These are phyloP conservation scores for Antigone vipio DNA, from an alignment of 2,113 vertebrate species.

Conservation along the genomic window DNA sequence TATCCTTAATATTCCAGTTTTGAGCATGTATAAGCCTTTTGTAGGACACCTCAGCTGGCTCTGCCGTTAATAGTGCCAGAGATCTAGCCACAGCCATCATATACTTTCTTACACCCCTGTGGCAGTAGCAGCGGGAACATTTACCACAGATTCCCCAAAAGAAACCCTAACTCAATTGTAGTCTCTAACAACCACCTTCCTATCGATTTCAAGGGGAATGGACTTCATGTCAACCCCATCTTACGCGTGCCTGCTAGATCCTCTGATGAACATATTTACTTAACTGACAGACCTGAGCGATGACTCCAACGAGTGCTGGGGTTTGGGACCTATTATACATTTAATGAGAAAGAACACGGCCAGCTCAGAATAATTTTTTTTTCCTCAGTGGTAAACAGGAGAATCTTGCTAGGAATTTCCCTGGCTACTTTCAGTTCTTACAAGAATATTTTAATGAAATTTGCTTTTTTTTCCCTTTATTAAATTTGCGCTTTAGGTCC, in stretches of 20 bases:
- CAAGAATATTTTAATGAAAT: not conserved
- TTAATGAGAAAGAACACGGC: not conserved
- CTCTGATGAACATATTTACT: conserved; percentile 8
- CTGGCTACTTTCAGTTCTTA: not conserved
- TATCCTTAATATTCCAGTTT: not conserved
- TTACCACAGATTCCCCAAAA: not conserved
- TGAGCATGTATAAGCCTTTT: not conserved
- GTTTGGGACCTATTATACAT: not conserved
- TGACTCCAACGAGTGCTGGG: not conserved
- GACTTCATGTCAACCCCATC: not conserved
- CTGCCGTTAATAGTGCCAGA: not conserved
- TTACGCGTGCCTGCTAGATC: not conserved
- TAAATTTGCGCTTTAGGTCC: not conserved
- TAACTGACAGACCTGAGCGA: not conserved
- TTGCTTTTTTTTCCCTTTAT: not conserved
- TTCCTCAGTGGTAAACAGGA: not conserved
- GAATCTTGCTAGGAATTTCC: not conserved
- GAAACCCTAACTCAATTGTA: not conserved
- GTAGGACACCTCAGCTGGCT: not conserved
- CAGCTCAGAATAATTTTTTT: not conserved
- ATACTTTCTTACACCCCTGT: not conserved
- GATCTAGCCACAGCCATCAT: fast-evolving
- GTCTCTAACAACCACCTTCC: not conserved
- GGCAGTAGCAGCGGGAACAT: not conserved
- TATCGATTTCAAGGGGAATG: not conserved